phyloP scores from a whole-genome alignment of 2,888 invertebrate genomes.

The Tineola bisselliella region DNA sequence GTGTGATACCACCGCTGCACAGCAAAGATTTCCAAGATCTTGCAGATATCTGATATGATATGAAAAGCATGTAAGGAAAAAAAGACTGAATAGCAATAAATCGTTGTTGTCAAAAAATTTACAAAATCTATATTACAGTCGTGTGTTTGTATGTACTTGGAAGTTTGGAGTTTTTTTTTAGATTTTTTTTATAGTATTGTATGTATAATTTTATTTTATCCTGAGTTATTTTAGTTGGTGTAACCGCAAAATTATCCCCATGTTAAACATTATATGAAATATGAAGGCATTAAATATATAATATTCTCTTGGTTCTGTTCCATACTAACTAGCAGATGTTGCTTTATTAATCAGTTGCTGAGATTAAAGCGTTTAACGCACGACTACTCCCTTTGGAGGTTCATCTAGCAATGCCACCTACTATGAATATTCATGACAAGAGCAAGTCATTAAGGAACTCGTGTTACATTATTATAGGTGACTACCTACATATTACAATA shows the following conservation, averaged over 20 bases:
- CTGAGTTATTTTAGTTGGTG: slow-evolving; percentile 13
- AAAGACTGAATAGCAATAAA: too few relatives aligned
- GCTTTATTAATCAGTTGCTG: slow-evolving; percentile 27
- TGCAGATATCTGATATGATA: too few relatives aligned
- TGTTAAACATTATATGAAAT: neutral
- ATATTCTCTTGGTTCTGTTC: neutral
- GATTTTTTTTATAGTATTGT: too few relatives aligned
- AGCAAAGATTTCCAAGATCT: too few relatives aligned
- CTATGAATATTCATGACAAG: slow-evolving; percentile 43
- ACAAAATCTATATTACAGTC: too few relatives aligned
- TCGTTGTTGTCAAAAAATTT: too few relatives aligned
- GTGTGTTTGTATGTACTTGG: too few relatives aligned
- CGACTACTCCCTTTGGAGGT: slow-evolving; percentile 38
- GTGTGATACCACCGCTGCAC: too few relatives aligned
- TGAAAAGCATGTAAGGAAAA: too few relatives aligned
- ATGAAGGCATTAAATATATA: slow-evolving; percentile 6
- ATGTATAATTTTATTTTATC: too few relatives aligned
- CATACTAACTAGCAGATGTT: slow-evolving; percentile 15
- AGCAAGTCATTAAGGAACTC: slow-evolving; percentile 36
- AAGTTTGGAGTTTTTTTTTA: too few relatives aligned
- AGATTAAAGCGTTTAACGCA: slow-evolving; percentile 34
- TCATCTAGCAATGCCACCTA: slow-evolving; percentile 33
- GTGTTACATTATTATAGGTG: slow-evolving; percentile 27
- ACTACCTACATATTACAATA: slow-evolving; percentile 13
- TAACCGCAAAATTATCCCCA: slow-evolving; percentile 7